Conservation (phyloP, 2,113 vertebrate genomes). For the Oreotragus oreotragus region DNA sequence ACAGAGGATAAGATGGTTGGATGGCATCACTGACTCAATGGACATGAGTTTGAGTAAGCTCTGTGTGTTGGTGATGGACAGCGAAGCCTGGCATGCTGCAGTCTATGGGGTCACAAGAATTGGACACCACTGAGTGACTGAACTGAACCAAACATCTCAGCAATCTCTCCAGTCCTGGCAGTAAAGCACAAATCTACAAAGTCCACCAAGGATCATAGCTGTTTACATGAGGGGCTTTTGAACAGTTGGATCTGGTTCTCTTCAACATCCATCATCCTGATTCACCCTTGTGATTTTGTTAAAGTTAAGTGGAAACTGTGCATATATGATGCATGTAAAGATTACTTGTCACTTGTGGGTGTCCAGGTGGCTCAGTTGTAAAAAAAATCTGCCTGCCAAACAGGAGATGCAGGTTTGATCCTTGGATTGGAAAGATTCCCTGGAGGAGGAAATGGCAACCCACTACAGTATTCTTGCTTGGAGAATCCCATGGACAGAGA, state of each 20-base stretch:
- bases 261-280: neutral
- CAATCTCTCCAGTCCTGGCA: neutral
- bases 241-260: neutral
- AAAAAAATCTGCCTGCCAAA: neutral
- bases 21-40: neutral
- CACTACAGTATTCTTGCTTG: neutral
- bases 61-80: neutral
- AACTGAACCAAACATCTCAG: neutral
- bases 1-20: neutral
- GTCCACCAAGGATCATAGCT: too few relatives aligned
- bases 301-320: neutral
- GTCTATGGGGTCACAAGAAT: neutral
- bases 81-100: neutral
- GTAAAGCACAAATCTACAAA: neutral
- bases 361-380: neutral
- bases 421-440: neutral
- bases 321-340: neutral
- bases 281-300: neutral
- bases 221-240: neutral
- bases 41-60: neutral
- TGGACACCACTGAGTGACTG: neutral
- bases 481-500: neutral
- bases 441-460: neutral
- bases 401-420: neutral
- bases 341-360: neutral